phyloP scores from a whole-genome alignment of 92 coral and sea anemone genomes.

The Scolanthus callimorphus region DNA sequence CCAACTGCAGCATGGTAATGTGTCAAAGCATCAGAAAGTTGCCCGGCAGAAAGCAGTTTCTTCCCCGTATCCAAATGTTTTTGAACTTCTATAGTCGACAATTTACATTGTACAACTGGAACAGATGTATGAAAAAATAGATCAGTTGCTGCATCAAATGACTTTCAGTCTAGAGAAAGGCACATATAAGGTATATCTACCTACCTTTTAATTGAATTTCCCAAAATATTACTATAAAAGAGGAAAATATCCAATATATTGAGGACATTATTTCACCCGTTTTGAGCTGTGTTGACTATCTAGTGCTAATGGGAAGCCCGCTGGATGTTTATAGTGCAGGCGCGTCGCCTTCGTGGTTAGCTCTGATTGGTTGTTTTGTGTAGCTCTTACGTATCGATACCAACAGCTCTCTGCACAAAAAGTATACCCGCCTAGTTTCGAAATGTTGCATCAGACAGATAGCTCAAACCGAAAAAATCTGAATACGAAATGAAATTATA shows the following conservation, averaged over 20 bases:
- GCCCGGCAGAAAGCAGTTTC: conserved; percentile 82
- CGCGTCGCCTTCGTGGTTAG: conserved; percentile 95
- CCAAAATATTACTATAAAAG: conserved; percentile 34
- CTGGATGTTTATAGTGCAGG: conserved; percentile 75
- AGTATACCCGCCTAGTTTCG: too few relatives aligned
- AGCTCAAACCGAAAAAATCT: too few relatives aligned
- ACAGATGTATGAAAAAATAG: neutral
- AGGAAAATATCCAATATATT: conserved; percentile 52
- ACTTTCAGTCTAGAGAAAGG: neutral
- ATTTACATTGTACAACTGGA: conserved; percentile 66
- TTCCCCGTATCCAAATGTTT: conserved; percentile 90
- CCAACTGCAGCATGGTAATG: conserved; percentile 99
- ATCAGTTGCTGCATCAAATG: neutral
- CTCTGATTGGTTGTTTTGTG: conserved; percentile 88
- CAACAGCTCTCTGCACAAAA: too few relatives aligned
- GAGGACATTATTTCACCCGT: conserved; percentile 57
- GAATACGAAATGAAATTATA: too few relatives aligned
- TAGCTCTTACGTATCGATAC: too few relatives aligned
- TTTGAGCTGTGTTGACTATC: conserved; percentile 6
- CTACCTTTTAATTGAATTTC: conserved; percentile 56
- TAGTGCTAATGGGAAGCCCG: conserved; percentile 49
- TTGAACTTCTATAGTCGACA: conserved; percentile 72
- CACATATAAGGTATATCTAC: neutral
- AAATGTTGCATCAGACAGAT: too few relatives aligned
- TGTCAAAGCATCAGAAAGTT: conserved; percentile 79